These are phyloP conservation scores for Andrena fulva DNA, from an alignment of 2,888 invertebrate genomes.

Conservation along the genomic window DNA sequence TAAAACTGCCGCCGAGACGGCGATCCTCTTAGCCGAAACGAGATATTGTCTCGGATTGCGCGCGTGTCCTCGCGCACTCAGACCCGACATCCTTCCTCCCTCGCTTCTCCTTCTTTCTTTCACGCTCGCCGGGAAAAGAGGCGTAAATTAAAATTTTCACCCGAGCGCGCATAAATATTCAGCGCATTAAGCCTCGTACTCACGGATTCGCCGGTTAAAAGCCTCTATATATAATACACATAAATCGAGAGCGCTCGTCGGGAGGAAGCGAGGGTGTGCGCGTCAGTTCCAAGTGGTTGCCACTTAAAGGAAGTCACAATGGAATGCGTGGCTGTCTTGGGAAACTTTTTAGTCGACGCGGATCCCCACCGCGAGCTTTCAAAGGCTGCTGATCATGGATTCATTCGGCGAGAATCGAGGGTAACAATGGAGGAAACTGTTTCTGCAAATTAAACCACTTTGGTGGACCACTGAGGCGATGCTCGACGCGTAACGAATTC, in stretches of 20 bases:
- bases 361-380: background rate
- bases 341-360: background rate
- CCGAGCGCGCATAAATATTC: constrained; percentile 73
- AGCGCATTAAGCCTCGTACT: constrained; percentile 59
- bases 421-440: background rate
- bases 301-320: constrained; percentile 46
- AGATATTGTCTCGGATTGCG: constrained; percentile 65
- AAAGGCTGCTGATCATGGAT: background rate
- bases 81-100: background rate
- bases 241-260: constrained; percentile 64
- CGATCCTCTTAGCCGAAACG: constrained; percentile 55
- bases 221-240: constrained; percentile 73
- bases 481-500: constrained; percentile 1
- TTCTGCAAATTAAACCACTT: background rate
- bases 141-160: constrained; percentile 63
- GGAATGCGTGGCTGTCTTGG: constrained; percentile 1
- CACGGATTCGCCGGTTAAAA: constrained; percentile 72
- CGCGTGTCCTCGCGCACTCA: constrained; percentile 35
- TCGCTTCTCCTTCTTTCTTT: background rate
- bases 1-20: constrained; percentile 52
- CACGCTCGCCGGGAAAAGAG: constrained; percentile 43
- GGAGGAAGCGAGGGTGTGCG: constrained; percentile 30
- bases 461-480: background rate
- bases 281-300: too few relatives aligned
- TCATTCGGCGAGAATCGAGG: constrained; percentile 3